Conservation (phyloP, 2,888 invertebrate species). For the Altica lythri region DNA sequence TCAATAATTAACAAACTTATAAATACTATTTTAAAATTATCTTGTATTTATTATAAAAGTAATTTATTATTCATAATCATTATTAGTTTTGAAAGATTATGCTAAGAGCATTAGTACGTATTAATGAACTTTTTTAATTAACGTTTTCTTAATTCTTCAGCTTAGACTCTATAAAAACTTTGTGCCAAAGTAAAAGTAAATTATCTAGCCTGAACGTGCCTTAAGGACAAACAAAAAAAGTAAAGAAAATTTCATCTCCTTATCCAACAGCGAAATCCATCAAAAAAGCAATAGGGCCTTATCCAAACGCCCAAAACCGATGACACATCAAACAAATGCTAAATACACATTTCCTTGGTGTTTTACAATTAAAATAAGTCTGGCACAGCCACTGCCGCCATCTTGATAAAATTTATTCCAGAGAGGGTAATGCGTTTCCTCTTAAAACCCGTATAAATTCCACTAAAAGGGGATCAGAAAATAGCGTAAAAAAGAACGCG, state of each 20-base stretch:
- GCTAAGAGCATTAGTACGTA: no score
- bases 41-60: no score
- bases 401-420: conserved; percentile 37
- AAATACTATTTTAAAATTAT: no score
- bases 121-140: no score
- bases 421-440: conserved; percentile 34
- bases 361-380: conserved; percentile 38
- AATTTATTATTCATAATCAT: no score
- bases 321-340: conserved; percentile 31
- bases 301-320: conserved; percentile 8
- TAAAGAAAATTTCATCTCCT: conserved; percentile 1
- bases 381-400: conserved; percentile 20
- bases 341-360: conserved; percentile 25
- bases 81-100: no score
- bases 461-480: conserved; percentile 36
- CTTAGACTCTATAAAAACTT: no score
- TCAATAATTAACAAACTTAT: no score
- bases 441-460: conserved; percentile 37
- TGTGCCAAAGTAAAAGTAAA: no score
- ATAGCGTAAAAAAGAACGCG: conserved; percentile 31
- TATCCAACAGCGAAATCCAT: conserved; percentile 6
- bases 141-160: no score
- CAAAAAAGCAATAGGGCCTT: conserved; percentile 15
- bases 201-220: no score
- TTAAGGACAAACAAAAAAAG: not conserved